phyloP scores from a whole-genome alignment of 2,113 vertebrate species.

The Alces alces region DNA sequence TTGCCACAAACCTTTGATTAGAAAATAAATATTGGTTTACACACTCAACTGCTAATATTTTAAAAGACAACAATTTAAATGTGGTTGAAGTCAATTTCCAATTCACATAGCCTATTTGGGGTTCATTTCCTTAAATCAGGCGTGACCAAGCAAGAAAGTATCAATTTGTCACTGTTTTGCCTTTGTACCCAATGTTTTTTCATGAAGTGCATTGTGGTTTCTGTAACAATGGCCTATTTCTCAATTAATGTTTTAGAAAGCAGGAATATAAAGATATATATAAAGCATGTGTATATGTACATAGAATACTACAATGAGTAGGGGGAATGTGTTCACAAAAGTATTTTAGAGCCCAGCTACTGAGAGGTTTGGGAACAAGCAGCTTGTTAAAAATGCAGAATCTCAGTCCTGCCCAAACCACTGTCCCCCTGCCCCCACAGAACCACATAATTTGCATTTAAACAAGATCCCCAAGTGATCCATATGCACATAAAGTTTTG shows the following conservation, averaged over 20 bases:
- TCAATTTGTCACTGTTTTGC: conserved; percentile 58
- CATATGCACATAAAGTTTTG: not conserved
- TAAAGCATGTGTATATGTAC: not conserved
- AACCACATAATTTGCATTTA: conserved; percentile 37
- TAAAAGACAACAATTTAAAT: conserved; percentile 50
- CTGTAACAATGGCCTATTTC: conserved; percentile 24
- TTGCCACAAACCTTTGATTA: conserved; percentile 2
- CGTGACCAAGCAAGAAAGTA: conserved; percentile 53
- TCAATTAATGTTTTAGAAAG: conserved; percentile 42
- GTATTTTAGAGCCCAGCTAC: not conserved
- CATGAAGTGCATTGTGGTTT: not conserved
- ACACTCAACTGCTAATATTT: conserved; percentile 58
- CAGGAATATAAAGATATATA: not conserved
- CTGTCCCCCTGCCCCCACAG: not conserved
- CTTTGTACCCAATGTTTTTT: conserved; percentile 29
- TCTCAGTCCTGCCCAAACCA: not conserved
- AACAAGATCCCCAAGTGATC: not conserved
- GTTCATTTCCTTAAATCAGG: conserved; percentile 61
- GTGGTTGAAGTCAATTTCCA: conserved; percentile 65
- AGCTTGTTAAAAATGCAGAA: not conserved
- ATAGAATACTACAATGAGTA: fast-evolving
- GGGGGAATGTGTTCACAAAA: too few species aligned
- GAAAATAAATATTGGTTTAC: conserved; percentile 51
- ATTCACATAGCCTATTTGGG: conserved; percentile 62
- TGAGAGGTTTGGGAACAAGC: not conserved